Conservation (phyloP, 2,113 vertebrate species). For the Megalops atlanticus region DNA sequence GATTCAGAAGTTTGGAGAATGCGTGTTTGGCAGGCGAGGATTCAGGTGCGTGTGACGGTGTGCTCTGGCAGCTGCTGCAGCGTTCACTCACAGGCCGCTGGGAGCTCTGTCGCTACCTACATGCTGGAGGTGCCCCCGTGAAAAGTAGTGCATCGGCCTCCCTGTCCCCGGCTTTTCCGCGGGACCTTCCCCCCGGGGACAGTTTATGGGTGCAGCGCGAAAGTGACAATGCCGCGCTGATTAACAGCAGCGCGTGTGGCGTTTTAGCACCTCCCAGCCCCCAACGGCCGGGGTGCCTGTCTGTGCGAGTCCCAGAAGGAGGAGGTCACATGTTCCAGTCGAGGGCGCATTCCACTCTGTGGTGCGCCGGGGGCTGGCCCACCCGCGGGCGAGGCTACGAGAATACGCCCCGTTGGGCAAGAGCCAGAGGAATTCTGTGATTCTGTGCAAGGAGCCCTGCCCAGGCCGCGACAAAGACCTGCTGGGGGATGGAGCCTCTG, state of each 20-base stretch:
- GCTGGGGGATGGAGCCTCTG: no score
- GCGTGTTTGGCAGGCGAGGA: no score
- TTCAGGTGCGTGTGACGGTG: neutral
- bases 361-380: neutral
- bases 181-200: constrained; percentile 13
- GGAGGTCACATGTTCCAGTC: constrained; percentile 33
- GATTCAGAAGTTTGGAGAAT: no score
- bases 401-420: neutral
- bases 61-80: neutral
- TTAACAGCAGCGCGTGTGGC: constrained; percentile 2
- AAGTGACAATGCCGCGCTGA: constrained; percentile 38
- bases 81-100: no score
- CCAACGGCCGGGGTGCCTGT: constrained; percentile 14
- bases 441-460: neutral
- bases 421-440: constrained; percentile 12
- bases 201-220: constrained; percentile 30
- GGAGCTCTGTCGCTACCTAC: neutral
- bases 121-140: neutral
- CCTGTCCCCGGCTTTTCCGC: neutral
- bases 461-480: neutral
- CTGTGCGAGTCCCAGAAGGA: constrained; percentile 26
- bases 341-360: constrained; percentile 34
- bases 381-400: neutral
- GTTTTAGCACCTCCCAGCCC: neutral
- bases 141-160: neutral